These are phyloP conservation scores for Rhopalosiphum padi DNA, from an alignment of 1,140 invertebrate genomes.

Conservation along the genomic window DNA sequence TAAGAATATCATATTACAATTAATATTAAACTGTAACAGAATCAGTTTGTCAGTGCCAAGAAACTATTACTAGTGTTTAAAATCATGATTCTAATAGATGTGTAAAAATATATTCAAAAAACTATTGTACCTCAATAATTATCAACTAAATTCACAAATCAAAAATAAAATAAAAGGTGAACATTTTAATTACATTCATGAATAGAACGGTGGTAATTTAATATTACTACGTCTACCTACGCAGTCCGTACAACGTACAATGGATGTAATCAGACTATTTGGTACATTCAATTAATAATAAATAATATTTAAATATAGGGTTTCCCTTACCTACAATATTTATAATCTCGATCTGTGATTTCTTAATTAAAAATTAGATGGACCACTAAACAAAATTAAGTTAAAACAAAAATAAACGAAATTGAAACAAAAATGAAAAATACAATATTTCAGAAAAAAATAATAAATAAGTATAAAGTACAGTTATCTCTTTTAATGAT, in stretches of 20 bases:
- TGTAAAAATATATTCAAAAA: neutral
- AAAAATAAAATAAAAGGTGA: neutral
- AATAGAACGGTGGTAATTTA: neutral
- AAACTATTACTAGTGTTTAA: neutral
- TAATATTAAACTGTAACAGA: no score
- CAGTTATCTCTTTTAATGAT: constrained; percentile 9
- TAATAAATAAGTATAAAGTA: neutral
- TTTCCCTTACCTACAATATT: neutral
- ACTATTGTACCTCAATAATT: neutral
- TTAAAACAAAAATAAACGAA: neutral
- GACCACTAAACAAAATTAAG: neutral
- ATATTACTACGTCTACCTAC: neutral
- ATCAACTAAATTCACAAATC: neutral
- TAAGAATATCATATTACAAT: no score
- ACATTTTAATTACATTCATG: neutral
- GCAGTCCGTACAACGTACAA: neutral
- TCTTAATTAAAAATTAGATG: neutral
- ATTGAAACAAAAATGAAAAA: neutral
- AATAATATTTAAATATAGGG: neutral
- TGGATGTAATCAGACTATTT: neutral
- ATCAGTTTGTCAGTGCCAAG: neutral
- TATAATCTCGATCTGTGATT: neutral
- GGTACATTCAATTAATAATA: neutral
- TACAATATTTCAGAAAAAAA: neutral
- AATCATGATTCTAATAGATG: neutral